A percentile compares a stretch with the other conserved stretches of the same genome.
These are phyloP conservation scores for Encarsia formosa DNA, from an alignment of 2,888 invertebrate genomes.

Conservation along the genomic window DNA sequence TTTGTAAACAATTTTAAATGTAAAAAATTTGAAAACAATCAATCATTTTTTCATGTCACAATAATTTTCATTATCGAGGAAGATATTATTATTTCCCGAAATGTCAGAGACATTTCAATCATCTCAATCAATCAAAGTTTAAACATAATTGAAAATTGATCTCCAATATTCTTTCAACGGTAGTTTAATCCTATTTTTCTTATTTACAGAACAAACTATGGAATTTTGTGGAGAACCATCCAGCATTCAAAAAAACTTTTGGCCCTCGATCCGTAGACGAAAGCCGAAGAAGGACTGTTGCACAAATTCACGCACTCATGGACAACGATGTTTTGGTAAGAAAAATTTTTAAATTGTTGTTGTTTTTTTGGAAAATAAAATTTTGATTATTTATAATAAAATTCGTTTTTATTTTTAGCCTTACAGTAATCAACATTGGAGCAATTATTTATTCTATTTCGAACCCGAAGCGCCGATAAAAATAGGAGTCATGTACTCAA, in stretches of 20 bases:
- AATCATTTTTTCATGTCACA: no score
- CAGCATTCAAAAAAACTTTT: constrained; percentile 65
- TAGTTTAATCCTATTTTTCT: constrained; percentile 28
- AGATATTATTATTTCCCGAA: no score
- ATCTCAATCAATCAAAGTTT: no score
- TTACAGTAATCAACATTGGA: constrained; percentile 1
- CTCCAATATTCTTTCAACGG: no score
- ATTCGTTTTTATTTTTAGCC: background rate
- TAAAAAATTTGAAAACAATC: no score
- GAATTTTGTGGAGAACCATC: constrained; percentile 71
- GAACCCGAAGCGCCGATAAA: constrained; percentile 47
- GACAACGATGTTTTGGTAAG: constrained; percentile 33
- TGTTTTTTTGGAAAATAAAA: background rate
- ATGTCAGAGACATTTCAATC: no score
- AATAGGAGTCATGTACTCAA: constrained; percentile 46
- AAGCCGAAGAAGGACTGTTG: constrained; percentile 56
- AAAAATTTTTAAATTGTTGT: background rate
- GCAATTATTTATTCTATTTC: constrained; percentile 42
- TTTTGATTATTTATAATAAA: no score
- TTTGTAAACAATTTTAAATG: no score
- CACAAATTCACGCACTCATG: constrained; percentile 30
- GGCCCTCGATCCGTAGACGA: constrained; percentile 65
- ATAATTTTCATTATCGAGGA: no score
- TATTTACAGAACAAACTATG: constrained; percentile 69
- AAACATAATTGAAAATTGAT: no score